Evolutionary conservation across 2,113 vertebrate species (phyloP).

Genomic region (Noctilio leporinus): DNA sequence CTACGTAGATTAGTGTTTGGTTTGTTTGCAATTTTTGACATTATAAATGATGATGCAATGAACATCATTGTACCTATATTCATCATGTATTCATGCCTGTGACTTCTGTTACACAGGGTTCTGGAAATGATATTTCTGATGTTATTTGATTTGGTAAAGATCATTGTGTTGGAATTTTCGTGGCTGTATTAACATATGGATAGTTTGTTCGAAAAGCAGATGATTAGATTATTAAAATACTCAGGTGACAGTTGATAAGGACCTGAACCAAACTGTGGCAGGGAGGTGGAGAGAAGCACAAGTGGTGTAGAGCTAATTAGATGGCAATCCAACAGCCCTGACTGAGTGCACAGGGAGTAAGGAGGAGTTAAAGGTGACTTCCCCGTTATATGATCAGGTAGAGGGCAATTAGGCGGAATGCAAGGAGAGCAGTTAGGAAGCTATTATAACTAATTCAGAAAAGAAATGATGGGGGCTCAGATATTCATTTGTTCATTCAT

Average conservation of each 20-base stretch:
- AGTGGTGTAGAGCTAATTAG: background rate
- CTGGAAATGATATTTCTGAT: background rate
- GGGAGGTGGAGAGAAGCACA: background rate
- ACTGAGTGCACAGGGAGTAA: background rate
- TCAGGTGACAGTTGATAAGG: background rate
- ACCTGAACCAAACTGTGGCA: background rate
- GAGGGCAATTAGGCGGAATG: fast-evolving
- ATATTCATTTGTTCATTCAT: background rate
- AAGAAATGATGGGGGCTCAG: background rate
- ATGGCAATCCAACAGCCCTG: background rate
- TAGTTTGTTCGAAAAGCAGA: background rate
- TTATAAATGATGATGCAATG: background rate
- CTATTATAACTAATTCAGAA: background rate
- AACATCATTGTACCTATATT: background rate
- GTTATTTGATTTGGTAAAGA: background rate
- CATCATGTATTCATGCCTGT: background rate
- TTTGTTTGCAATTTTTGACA: background rate
- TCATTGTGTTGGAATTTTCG: background rate
- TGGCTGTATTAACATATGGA: background rate
- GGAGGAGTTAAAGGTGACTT: background rate
- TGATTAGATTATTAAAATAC: background rate
- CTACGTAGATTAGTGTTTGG: background rate
- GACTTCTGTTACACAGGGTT: background rate
- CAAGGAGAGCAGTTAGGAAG: background rate
- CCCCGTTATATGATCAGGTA: background rate